Percentiles rank a stretch among this genome's conserved stretches.
Evolutionary conservation across 2,888 invertebrate species (phyloP).

Genomic region (Lutraria lutraria): DNA sequence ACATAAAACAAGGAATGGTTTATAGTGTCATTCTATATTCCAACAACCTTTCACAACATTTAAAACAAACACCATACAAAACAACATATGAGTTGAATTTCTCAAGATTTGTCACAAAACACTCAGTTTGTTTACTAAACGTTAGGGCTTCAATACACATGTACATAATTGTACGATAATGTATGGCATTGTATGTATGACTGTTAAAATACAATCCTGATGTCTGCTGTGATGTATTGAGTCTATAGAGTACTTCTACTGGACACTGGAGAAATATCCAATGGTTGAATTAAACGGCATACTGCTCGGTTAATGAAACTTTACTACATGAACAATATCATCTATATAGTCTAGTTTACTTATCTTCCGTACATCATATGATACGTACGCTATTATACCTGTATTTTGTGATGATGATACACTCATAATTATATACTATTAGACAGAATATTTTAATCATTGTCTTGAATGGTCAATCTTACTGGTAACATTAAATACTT

Average conservation of each 20-base stretch:
- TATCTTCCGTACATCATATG: too few species aligned
- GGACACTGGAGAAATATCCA: background rate
- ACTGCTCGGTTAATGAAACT: background rate
- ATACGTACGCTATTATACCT: too few species aligned
- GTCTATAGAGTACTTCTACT: background rate
- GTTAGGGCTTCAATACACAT: background rate
- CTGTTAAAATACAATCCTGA: background rate
- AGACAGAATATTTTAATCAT: too few species aligned
- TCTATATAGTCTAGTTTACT: too few species aligned
- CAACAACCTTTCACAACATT: background rate
- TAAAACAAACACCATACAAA: background rate
- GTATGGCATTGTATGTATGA: background rate
- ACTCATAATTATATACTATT: too few species aligned
- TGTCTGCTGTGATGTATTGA: background rate
- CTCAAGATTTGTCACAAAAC: background rate
- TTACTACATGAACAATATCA: too few species aligned
- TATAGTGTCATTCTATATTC: background rate
- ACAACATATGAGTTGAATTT: background rate
- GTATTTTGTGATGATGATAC: too few species aligned
- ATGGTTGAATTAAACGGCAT: conserved; percentile 2
- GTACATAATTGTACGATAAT: background rate
- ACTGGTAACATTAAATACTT: too few species aligned
- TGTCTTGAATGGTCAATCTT: too few species aligned
- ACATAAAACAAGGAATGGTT: too few species aligned
- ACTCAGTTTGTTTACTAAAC: background rate